These are phyloP conservation scores for Xylophagus ater DNA, from an alignment of 2,888 invertebrate species.

Conservation along the genomic window DNA sequence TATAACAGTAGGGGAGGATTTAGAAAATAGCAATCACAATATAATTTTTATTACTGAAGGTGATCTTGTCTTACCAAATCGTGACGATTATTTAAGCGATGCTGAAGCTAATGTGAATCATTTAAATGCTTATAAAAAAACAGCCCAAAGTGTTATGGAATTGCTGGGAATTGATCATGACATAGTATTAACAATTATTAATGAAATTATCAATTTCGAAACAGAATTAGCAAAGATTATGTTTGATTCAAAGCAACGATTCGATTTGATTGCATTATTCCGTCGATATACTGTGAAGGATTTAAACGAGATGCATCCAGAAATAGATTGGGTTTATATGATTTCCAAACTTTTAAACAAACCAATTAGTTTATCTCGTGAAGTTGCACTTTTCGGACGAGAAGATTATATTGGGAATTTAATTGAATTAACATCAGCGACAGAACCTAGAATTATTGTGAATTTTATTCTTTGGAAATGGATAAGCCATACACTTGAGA, in stretches of 20 bases:
- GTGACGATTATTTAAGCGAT: slow-evolving; percentile 51
- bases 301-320: slow-evolving; percentile 12
- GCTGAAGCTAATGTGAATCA: slow-evolving; percentile 31
- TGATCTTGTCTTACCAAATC: slow-evolving; percentile 55
- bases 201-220: slow-evolving; percentile 22
- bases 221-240: slow-evolving; percentile 20
- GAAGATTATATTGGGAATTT: slow-evolving; percentile 15
- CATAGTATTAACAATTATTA: slow-evolving; percentile 16
- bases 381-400: slow-evolving; percentile 14
- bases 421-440: slow-evolving; percentile 10
- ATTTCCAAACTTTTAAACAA: slow-evolving; percentile 16
- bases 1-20: slow-evolving; percentile 77
- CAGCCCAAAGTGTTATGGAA: slow-evolving; percentile 45
- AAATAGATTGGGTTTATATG: slow-evolving; percentile 18
- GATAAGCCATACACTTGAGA: slow-evolving; percentile 14
- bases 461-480: slow-evolving; percentile 21
- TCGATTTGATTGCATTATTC: slow-evolving; percentile 16
- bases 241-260: slow-evolving; percentile 9
- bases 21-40: slow-evolving; percentile 74
- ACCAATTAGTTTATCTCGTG: slow-evolving; percentile 9
- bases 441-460: slow-evolving; percentile 14
- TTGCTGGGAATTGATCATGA: slow-evolving; percentile 17
- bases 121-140: slow-evolving; percentile 60
- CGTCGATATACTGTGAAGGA: slow-evolving; percentile 12
- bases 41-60: slow-evolving; percentile 80